Evolutionary conservation across 1,140 invertebrate genomes (phyloP).

Genomic region (Lycorma delicatula): DNA sequence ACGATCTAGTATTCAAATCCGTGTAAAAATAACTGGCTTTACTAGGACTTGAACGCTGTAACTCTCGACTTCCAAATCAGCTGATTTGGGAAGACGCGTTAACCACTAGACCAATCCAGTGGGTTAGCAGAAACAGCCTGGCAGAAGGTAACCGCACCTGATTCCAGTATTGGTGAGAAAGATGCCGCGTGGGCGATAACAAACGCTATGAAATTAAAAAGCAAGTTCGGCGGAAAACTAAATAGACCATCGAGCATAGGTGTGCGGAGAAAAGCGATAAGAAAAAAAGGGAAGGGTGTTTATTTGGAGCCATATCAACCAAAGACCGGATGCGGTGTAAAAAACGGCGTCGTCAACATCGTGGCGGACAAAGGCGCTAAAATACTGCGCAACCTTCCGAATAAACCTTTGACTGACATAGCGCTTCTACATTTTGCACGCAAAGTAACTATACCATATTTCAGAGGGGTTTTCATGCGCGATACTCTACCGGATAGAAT

Average conservation of each 20-base stretch:
- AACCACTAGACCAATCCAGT: too few species aligned
- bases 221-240: constrained; percentile 26
- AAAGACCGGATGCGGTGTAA: constrained; percentile 1
- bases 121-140: too few species aligned
- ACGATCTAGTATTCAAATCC: too few species aligned
- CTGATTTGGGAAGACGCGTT: too few species aligned
- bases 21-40: too few species aligned
- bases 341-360: neutral
- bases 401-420: constrained; percentile 1
- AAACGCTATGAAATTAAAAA: constrained; percentile 33
- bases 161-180: constrained; percentile 34
- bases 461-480: constrained; percentile 22
- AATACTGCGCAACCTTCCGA: neutral
- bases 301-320: constrained; percentile 28
- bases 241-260: neutral
- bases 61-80: too few species aligned
- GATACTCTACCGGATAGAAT: constrained; percentile 19
- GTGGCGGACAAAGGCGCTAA: neutral
- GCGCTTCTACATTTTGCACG: neutral
- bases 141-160: constrained; percentile 33
- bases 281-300: constrained; percentile 30
- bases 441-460: constrained; percentile 13
- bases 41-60: too few species aligned
- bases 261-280: neutral
- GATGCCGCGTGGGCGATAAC: constrained; percentile 30